Percentiles rank a stretch among this genome's conserved stretches.
Evolutionary conservation across 2,888 invertebrate species (phyloP).

Genomic region (Chymomyza procnemis): DNA sequence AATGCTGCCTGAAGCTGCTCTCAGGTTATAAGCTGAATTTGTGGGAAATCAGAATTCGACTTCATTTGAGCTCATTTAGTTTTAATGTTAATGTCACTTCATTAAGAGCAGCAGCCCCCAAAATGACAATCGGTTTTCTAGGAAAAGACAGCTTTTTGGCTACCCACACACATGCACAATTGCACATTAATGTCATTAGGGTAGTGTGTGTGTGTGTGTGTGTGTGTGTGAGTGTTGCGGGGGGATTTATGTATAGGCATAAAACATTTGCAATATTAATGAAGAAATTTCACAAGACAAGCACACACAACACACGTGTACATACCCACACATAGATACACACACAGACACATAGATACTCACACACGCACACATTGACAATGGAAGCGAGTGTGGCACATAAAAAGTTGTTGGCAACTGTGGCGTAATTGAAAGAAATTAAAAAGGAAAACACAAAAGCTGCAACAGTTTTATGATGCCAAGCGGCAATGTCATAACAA

Average conservation of each 20-base stretch:
- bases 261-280: constrained; percentile 36
- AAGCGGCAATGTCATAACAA: constrained; percentile 22
- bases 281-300: constrained; percentile 49
- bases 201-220: background rate
- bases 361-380: constrained; percentile 3
- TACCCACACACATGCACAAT: background rate
- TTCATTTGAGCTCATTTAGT: background rate
- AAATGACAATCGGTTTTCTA: constrained; percentile 3
- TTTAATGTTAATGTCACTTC: constrained; percentile 4
- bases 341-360: background rate
- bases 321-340: background rate
- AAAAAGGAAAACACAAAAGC: constrained; percentile 43
- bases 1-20: background rate
- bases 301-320: no score
- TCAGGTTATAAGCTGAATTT: background rate
- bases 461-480: constrained; percentile 14
- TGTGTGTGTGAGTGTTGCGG: background rate
- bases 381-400: constrained; percentile 1
- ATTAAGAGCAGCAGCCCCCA: background rate
- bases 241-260: background rate
- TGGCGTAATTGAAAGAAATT: constrained; percentile 68
- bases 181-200: constrained; percentile 23
- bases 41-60: background rate
- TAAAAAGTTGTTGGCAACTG: constrained; percentile 2
- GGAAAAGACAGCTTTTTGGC: background rate